These are phyloP conservation scores for Yponomeuta malinellus DNA, from an alignment of 2,888 invertebrate genomes.

Conservation along the genomic window DNA sequence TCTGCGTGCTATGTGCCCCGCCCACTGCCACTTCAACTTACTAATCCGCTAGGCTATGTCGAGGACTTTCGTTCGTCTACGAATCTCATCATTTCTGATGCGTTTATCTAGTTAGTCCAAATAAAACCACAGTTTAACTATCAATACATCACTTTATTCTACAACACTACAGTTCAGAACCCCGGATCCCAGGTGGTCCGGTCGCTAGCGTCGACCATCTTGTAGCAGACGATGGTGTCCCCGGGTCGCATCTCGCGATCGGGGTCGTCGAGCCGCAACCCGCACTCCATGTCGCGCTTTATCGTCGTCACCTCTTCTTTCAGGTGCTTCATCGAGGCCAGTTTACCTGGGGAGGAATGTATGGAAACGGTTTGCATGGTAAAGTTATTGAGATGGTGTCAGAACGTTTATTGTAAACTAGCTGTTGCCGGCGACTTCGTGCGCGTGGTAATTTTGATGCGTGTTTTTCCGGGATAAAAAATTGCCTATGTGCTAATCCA, in stretches of 20 bases:
- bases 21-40: too few species aligned
- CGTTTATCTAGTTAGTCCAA: not conserved
- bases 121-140: conserved; percentile 12
- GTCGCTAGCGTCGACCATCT: conserved; percentile 77
- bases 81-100: too few species aligned
- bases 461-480: too few species aligned
- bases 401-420: too few species aligned
- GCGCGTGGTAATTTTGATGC: too few species aligned
- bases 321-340: conserved; percentile 90
- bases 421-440: too few species aligned
- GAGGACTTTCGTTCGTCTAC: too few species aligned
- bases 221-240: conserved; percentile 87
- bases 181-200: conserved; percentile 91
- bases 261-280: conserved; percentile 83
- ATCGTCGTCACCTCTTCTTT: conserved; percentile 91
- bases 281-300: conserved; percentile 92
- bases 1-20: too few species aligned
- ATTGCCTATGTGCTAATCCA: too few species aligned
- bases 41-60: too few species aligned
- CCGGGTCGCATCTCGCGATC: conserved; percentile 80
- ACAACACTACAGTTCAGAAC: conserved; percentile 69
- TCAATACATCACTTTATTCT: conserved; percentile 2
- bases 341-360: conserved; percentile 67
- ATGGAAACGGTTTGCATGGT: too few species aligned
- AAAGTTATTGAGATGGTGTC: too few species aligned